Evolutionary conservation across 2,797 vertebrate species (phyloP).

Genomic region (Anolis apletophallus): DNA sequence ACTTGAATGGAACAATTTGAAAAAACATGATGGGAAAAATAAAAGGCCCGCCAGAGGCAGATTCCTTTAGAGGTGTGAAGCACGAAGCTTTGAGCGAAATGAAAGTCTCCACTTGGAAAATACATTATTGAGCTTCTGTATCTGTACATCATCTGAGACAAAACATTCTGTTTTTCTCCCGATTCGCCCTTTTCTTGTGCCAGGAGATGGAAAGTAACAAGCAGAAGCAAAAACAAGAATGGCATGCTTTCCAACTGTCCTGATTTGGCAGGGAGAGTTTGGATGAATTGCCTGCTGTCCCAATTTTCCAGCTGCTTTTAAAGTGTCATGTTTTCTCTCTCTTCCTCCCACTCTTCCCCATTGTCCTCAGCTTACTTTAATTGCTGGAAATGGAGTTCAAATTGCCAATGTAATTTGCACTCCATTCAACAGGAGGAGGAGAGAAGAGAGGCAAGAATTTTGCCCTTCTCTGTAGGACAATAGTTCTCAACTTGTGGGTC

Average conservation of each 20-base stretch:
- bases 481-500: no score
- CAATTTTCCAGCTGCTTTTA: no score
- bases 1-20: conserved; percentile 65
- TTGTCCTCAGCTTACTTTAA: no score
- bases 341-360: no score
- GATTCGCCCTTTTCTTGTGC: not conserved
- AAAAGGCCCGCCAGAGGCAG: conserved; percentile 64
- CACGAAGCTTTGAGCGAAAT: conserved; percentile 66
- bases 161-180: conserved; percentile 5
- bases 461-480: no score
- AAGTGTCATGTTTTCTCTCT: no score
- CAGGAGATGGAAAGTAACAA: not conserved
- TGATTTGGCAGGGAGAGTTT: no score
- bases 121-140: conserved; percentile 50
- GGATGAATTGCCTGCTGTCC: no score
- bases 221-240: not conserved
- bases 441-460: no score
- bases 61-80: conserved; percentile 63
- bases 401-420: not conserved
- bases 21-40: conserved; percentile 65
- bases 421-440: no score
- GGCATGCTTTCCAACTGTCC: no score
- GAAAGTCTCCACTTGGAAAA: conserved; percentile 61
- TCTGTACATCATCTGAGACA: not conserved
- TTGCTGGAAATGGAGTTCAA: no score